Evolutionary conservation across 2,888 invertebrate species (phyloP), one percentile per base, ranked within the genome.

Genomic region (Coleophora deauratella): DNA sequence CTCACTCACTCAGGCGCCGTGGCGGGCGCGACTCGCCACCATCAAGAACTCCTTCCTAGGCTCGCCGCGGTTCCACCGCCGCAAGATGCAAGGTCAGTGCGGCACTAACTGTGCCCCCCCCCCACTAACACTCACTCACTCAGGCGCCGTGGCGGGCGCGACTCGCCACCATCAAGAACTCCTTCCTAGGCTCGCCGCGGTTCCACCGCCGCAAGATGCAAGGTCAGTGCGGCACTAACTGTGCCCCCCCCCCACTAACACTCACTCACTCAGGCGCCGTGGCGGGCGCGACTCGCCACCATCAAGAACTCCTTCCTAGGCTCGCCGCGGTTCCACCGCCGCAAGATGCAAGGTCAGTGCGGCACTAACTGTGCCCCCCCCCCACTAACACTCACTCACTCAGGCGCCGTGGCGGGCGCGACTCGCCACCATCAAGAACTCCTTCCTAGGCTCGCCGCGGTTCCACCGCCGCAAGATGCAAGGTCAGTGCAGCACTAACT

Each of bases 11-110:
- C n/a, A n/a, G n/a, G n/a, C n/a, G n/a, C 28, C 28, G 9, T 8
- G 28, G 28, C 28, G 28, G 28, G 9, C 35, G 14, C 15, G 15
- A 38, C 89, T 97, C 42, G 94, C 96, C 44, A 97, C 96, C 45
- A 96, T 98, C 66, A 98, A 98, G 84, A 98, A 98, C 84, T 96
- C 95, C 59, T 97, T 99, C 88, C 89, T 99, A 33, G 98, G 98
- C 33, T 97, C 97, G 46, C 98, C 98, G 3, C 86, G 45, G 28
- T 98, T 98, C 87, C 98, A 98, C 80, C 86, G 98, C 59, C 89
- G 98, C 87, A 98, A 98, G 91, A 87, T 97, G 82, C 96, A 91
- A 74, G 86, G 90, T 90, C 10, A 38, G 50, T 52, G 28, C 28
- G 28, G 8, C 8, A 10, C 9, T 2, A 1, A 8, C 9, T 8